Evolutionary conservation across 1,140 invertebrate species (phyloP), one percentile per base, ranked within the genome.

Genomic region (Nomia melanderi): DNA sequence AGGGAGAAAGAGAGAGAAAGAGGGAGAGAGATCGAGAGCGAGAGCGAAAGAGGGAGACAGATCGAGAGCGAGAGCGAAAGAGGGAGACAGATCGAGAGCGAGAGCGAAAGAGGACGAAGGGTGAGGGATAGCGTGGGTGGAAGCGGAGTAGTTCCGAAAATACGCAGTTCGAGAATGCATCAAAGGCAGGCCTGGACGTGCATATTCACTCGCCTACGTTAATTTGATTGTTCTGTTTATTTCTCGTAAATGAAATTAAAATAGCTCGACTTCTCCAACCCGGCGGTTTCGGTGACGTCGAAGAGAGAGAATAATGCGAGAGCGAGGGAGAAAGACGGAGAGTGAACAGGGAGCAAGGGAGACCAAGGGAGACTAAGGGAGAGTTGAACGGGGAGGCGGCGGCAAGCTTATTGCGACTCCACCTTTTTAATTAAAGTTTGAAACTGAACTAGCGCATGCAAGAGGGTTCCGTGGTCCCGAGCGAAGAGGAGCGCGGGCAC

Each of bases 381-480:
- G 39, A 63, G 47, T 44, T 31, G 59, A 50, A 59, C 53, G 54
- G 53, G 53, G 53, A 64, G 63, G 33, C 56, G 69, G 67, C 64
- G 77, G 69, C 17, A 78, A 77, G 77, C 82, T 74, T 84, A 85
- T 79, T 77, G 87, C 75, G 74, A 77, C 79, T 81, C 78, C 79
- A 82, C 86, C 86, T 89, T 88, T 89, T 88, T 88, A 90, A 89
- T 89, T 90, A 88, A 89, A 90, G 84, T 88, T 90, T 83, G 86
- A 85, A 86, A 86, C 81, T 86, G 82, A 86, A 87, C 79, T 82
- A 69, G 72, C 71, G 81, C 69, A 81, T 75, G 81, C 72, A 75
- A 71, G 73, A 77, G 59, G 67, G 70, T 77, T 63, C 41, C 81
- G 77, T 76, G 64, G 66, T 74, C 72, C 66, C 23, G 81, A 79